A percentile compares a stretch with the other conserved stretches of the same genome.
phyloP scores from a whole-genome alignment of 2,888 invertebrate species.

The Halocaridina rubra region DNA sequence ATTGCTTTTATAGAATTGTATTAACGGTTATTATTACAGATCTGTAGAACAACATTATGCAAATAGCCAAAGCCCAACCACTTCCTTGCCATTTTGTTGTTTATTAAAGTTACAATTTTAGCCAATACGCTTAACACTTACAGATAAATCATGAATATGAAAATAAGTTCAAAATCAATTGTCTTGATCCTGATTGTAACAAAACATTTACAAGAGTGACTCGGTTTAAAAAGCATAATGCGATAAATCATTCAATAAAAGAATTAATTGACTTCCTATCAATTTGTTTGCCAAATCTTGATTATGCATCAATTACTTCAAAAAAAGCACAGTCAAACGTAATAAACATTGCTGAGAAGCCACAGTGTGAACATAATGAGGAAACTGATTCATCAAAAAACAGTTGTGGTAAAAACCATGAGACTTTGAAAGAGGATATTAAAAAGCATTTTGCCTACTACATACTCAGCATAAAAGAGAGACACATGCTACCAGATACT shows the following conservation, averaged over 20 bases:
- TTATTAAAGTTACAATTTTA: background rate
- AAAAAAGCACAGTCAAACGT: background rate
- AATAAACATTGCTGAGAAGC: background rate
- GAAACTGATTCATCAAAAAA: background rate
- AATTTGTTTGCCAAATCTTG: background rate
- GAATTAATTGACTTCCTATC: background rate
- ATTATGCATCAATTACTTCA: too few relatives aligned
- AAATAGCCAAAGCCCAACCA: background rate
- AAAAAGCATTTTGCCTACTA: background rate
- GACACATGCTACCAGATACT: background rate
- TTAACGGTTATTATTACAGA: background rate
- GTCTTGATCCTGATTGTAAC: background rate
- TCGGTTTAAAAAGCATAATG: background rate
- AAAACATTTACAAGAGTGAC: background rate
- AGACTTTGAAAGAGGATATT: background rate
- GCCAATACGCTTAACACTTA: background rate
- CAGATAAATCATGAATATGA: background rate
- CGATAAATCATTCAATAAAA: background rate
- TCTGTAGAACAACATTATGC: background rate
- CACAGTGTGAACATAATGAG: background rate
- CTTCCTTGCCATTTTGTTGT: background rate
- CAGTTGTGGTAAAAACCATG: background rate
- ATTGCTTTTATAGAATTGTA: background rate
- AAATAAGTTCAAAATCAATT: background rate
- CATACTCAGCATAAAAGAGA: background rate